Conservation (phyloP, 1,140 invertebrate genomes). For the Drosophila teissieri region DNA sequence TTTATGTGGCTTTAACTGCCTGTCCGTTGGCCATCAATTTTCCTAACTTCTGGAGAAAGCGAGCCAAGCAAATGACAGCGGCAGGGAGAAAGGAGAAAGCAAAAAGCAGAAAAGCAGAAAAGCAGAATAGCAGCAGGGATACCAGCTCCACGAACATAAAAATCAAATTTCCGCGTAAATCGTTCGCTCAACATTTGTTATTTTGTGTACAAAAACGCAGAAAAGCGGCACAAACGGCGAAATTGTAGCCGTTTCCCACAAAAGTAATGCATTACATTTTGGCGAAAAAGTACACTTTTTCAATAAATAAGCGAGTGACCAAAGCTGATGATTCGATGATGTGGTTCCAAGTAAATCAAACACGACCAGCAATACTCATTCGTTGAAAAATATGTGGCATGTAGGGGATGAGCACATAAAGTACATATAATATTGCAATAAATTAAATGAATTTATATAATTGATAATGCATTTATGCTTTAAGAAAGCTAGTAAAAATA, state of each 20-base stretch:
- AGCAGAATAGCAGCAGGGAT: neutral
- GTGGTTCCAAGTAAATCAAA: too few species aligned
- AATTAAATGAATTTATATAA: too few species aligned
- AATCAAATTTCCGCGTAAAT: conserved; percentile 78
- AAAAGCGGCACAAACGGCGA: neutral
- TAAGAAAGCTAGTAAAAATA: too few species aligned
- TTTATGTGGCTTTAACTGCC: conserved; percentile 70
- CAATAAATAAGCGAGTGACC: too few species aligned
- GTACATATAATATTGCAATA: too few species aligned
- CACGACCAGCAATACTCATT: too few species aligned
- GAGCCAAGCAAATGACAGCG: neutral
- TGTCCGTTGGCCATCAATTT: conserved; percentile 71
- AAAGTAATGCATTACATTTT: neutral
- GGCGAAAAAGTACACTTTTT: neutral
- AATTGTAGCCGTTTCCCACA: neutral
- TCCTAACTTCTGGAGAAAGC: conserved; percentile 45
- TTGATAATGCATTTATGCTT: too few species aligned
- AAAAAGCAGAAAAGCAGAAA: too few species aligned
- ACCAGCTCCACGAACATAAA: conserved; percentile 59
- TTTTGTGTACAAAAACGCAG: neutral
- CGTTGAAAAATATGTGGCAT: too few species aligned
- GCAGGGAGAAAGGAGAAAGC: neutral
- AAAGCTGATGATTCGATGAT: too few species aligned
- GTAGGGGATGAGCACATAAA: too few species aligned
- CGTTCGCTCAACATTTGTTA: conserved; percentile 64